Percentiles rank a stretch among this genome's conserved stretches.
Conservation (phyloP, 2,113 vertebrate species). For the Leucoraja erinaceus region DNA sequence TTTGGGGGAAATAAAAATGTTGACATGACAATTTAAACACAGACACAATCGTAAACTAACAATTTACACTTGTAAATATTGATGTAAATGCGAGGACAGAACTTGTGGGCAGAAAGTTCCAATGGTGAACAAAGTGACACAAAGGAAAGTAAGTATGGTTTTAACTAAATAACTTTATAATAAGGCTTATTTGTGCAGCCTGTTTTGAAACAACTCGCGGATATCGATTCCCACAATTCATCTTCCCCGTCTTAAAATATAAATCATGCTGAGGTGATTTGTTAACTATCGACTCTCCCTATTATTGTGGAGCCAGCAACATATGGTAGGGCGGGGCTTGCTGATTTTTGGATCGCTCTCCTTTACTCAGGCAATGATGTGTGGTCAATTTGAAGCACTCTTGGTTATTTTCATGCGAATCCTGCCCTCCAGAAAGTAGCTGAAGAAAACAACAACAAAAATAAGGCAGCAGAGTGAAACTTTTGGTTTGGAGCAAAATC, state of each 20-base stretch:
- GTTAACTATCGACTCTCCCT: constrained; percentile 50
- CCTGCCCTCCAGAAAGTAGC: constrained; percentile 13
- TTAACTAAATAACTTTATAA: neutral
- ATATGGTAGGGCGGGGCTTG: constrained; percentile 67
- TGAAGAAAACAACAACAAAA: constrained; percentile 39
- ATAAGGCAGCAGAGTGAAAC: constrained; percentile 85
- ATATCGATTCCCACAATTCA: constrained; percentile 10
- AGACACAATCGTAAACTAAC: neutral
- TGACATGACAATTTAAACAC: neutral
- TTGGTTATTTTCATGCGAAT: constrained; percentile 32
- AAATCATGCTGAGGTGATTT: constrained; percentile 51
- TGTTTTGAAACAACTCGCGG: neutral
- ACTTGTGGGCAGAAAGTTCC: neutral
- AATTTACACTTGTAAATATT: neutral
- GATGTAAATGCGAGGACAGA: neutral
- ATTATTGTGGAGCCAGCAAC: constrained; percentile 66
- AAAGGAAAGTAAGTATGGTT: neutral
- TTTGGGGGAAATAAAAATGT: neutral
- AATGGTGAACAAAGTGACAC: neutral
- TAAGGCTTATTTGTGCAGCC: neutral
- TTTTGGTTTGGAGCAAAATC: constrained; percentile 57
- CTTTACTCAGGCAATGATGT: constrained; percentile 58
- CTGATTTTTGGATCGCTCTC: constrained; percentile 41
- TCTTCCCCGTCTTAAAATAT: neutral
- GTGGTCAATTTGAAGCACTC: constrained; percentile 26